Evolutionary conservation across 2,888 invertebrate species (phyloP).

Genomic region (Nomada flava): DNA sequence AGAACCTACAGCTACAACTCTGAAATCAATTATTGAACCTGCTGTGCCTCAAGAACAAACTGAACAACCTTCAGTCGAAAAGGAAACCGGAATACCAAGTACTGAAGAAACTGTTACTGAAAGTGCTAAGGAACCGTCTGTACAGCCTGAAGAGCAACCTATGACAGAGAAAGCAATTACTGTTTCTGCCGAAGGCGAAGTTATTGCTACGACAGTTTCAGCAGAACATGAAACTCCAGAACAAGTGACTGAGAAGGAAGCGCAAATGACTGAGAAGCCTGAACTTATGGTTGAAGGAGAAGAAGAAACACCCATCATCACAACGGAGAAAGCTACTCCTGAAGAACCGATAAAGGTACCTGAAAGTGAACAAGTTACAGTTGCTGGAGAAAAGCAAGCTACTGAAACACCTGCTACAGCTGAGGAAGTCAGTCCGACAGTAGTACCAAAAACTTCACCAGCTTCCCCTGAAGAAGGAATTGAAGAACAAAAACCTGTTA

Average conservation of each 20-base stretch:
- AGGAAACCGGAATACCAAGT: constrained; percentile 14
- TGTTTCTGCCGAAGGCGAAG: constrained; percentile 34
- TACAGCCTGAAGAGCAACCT: constrained; percentile 59
- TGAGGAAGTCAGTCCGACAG: constrained; percentile 29
- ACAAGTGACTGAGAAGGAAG: constrained; percentile 38
- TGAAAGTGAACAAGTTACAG: constrained; percentile 16
- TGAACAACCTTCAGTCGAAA: constrained; percentile 38
- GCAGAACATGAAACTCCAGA: constrained; percentile 52
- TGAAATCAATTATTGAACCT: constrained; percentile 37
- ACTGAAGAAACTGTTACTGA: constrained; percentile 45
- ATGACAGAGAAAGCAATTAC: constrained; percentile 42
- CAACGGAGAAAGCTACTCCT: constrained; percentile 46
- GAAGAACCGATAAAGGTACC: constrained; percentile 11
- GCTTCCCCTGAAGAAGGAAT: constrained; percentile 19
- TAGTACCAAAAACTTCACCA: constrained; percentile 12
- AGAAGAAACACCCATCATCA: constrained; percentile 53
- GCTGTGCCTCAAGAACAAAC: constrained; percentile 27
- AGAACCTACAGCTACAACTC: constrained; percentile 31
- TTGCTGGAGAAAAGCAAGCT: constrained; percentile 17
- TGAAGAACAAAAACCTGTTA: constrained; percentile 37
- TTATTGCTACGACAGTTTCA: constrained; percentile 33
- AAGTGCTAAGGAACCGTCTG: constrained; percentile 46
- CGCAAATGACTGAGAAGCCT: constrained; percentile 56
- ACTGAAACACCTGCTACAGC: constrained; percentile 25
- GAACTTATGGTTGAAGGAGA: constrained; percentile 52